phyloP scores from a whole-genome alignment of 2,888 invertebrate genomes.

The Sipunculus nudus region DNA sequence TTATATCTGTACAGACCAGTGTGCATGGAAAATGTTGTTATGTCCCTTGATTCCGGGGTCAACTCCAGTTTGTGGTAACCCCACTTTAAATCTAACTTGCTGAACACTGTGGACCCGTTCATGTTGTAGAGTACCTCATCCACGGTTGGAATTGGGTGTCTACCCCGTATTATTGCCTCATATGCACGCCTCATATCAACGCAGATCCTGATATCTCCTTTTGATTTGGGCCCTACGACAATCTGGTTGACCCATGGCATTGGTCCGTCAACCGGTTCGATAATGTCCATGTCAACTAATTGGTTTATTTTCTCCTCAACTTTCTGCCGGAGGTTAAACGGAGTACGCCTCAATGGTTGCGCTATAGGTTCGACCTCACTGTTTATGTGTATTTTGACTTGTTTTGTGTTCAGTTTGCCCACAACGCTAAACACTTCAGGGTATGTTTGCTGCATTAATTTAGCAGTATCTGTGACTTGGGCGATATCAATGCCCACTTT shows the following conservation, averaged over 20 bases:
- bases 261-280: conserved; percentile 1
- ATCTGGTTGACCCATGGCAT: neutral
- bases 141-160: neutral
- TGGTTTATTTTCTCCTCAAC: neutral
- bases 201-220: neutral
- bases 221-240: neutral
- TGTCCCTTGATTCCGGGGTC: neutral
- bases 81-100: conserved; percentile 14
- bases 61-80: conserved; percentile 9
- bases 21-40: neutral
- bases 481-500: neutral
- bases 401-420: neutral
- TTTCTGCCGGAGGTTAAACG: neutral
- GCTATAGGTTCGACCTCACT: neutral
- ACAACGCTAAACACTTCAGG: neutral
- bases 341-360: neutral
- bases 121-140: neutral
- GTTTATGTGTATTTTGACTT: neutral
- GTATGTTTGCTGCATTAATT: neutral
- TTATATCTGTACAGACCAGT: conserved; percentile 6
- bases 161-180: neutral
- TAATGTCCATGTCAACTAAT: neutral
- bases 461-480: neutral
- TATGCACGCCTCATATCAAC: conserved; percentile 1
- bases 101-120: conserved; percentile 1